These are phyloP conservation scores for Camptogramma bilineatum DNA, from an alignment of 2,888 invertebrate genomes.

Conservation along the genomic window DNA sequence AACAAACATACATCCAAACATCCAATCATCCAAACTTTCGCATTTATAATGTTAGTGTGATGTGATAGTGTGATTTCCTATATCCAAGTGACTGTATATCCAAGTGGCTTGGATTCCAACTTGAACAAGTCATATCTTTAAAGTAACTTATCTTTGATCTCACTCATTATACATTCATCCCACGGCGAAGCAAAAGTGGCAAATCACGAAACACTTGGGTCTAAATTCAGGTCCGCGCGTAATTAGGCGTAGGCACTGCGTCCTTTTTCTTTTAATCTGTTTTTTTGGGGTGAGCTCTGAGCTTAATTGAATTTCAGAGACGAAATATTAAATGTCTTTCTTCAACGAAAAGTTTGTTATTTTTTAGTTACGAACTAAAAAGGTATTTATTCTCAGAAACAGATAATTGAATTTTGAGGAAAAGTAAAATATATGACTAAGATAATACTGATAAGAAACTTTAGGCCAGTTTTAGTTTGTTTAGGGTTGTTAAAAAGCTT, in stretches of 20 bases:
- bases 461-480: no score
- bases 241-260: constrained; percentile 36
- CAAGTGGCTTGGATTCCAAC: no score
- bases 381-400: not conserved
- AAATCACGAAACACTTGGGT: constrained; percentile 43
- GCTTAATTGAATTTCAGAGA: constrained; percentile 28
- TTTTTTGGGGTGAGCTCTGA: constrained; percentile 9
- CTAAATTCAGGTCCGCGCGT: constrained; percentile 39
- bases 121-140: not conserved
- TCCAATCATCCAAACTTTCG: no score
- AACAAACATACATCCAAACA: no score
- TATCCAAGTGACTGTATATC: no score
- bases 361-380: not conserved
- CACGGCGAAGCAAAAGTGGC: constrained; percentile 44
- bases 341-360: not conserved
- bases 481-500: no score
- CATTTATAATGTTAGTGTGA: no score
- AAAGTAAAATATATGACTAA: not conserved
- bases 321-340: constrained; percentile 8
- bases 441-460: no score
- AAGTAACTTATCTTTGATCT: constrained; percentile 11
- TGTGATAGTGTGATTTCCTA: no score
- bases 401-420: not conserved
- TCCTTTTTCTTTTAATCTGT: constrained; percentile 26
- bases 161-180: constrained; percentile 47